These are phyloP conservation scores for Esox masquinongy DNA, from an alignment of 2,797 vertebrate species.

Conservation along the genomic window DNA sequence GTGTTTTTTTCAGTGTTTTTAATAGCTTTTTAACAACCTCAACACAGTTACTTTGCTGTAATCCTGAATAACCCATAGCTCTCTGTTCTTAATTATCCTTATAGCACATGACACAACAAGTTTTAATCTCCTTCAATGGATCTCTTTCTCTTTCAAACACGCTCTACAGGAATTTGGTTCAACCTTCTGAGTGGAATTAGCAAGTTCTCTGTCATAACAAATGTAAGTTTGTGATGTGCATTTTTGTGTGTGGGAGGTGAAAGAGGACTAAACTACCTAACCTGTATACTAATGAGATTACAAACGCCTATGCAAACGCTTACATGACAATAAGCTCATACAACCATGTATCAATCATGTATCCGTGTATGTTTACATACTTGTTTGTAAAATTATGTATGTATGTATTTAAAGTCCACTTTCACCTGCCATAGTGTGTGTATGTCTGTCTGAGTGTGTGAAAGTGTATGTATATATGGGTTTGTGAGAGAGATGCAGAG, in stretches of 20 bases:
- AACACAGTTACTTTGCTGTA: too few species aligned
- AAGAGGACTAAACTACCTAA: too few species aligned
- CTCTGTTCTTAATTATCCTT: too few species aligned
- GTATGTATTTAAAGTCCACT: not conserved
- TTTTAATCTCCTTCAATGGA: too few species aligned
- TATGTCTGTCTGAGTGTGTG: not conserved
- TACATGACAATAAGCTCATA: too few species aligned
- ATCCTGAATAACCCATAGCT: too few species aligned
- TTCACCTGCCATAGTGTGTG: not conserved
- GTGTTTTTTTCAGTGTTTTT: too few species aligned
- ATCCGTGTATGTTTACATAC: not conserved
- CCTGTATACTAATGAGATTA: too few species aligned
- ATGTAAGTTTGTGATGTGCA: conserved; percentile 82
- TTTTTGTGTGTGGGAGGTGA: not conserved
- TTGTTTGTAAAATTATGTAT: not conserved
- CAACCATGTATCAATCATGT: too few species aligned
- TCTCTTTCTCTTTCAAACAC: conserved; percentile 34
- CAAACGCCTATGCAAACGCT: too few species aligned
- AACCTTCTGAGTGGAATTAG: conserved; percentile 94
- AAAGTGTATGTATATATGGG: not conserved
- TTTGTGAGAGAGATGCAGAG: not conserved
- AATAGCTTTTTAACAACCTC: too few species aligned
- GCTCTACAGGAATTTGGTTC: conserved; percentile 90
- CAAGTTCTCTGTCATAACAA: conserved; percentile 98
- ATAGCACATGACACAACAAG: too few species aligned